A percentile compares a stretch with the other conserved stretches of the same genome.
phyloP scores from a whole-genome alignment of 1,140 invertebrate species.

The Aphaenogaster rudis region DNA sequence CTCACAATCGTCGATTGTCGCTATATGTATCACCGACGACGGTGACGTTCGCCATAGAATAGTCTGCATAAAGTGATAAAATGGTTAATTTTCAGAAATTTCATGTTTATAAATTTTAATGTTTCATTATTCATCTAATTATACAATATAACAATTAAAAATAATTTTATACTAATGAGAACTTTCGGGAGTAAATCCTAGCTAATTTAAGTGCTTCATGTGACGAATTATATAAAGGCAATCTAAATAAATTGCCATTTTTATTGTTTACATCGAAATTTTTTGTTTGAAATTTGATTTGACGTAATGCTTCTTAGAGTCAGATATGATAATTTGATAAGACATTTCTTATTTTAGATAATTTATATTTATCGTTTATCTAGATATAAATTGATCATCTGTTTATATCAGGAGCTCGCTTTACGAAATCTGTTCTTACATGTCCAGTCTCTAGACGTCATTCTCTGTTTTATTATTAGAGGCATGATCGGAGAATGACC shows the following conservation, averaged over 20 bases:
- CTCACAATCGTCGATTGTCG: background rate
- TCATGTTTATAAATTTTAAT: slow-evolving; percentile 15
- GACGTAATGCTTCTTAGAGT: background rate
- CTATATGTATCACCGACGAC: background rate
- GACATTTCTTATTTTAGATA: background rate
- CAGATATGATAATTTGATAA: background rate
- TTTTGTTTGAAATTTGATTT: background rate
- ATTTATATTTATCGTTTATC: background rate
- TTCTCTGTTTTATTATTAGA: slow-evolving; percentile 19
- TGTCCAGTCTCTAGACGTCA: background rate
- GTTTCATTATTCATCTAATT: background rate
- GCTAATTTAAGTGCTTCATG: background rate
- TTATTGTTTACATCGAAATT: background rate
- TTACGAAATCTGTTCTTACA: background rate
- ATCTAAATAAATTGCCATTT: background rate
- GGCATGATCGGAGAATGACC: background rate
- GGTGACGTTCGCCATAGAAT: background rate
- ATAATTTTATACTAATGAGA: background rate
- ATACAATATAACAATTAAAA: background rate
- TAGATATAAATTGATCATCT: background rate
- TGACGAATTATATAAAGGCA: background rate
- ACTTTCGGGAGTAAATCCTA: background rate
- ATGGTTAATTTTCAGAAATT: background rate
- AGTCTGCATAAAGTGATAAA: background rate
- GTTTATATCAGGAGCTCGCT: slow-evolving; percentile 10